Base-by-base conservation (phyloP, 1,140 invertebrate species). In the Phymorhynchus buccinoides region DNA sequence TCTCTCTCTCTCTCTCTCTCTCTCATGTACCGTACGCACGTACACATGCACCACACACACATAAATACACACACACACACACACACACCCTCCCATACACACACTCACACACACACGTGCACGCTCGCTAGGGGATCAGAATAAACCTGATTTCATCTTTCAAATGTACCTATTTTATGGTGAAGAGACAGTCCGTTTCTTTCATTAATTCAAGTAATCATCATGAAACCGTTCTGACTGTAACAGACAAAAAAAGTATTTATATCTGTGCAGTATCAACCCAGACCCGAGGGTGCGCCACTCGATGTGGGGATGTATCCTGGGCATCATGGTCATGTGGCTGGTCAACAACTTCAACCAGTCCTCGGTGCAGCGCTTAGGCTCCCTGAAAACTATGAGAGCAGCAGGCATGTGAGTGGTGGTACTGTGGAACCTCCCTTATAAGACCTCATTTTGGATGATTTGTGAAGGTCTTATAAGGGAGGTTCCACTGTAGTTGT, bases 341-440 rank as follows among this genome's bases (percentile, higher is more conserved):
- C 56, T 87, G n/a, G 84, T 86, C n/a, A 89, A 86, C 68, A 84
- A 85, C 37, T 89, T 87, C 85, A 89, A 84, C 56, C 88, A 89
- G 68, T 86, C 88, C 22, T 82, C 86, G 30, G 85, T 88, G 42
- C 88, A 89, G 78, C 48, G 88, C 42, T 87, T 87, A 9, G 83
- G 75, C 12, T 84, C 88, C 30, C 82, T 89, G 77, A 85, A 80
- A 62, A 71, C 83, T 9, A 78, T 85, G 62, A 86, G 78, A 56
- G 75, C 84, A 22, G 87, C 87, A 0, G 85, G 86, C 82, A 73
- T 3, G 71, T 73, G 71, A 73, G 71, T 37, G 71, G n/a, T n/a
- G n/a, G n/a, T n/a, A n/a, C n/a, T n/a, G n/a, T n/a, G n/a, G n/a
- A n/a, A n/a, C n/a, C n/a, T n/a, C n/a, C n/a, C n/a, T n/a, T n/a